These are phyloP conservation scores for Nomada fabriciana DNA, from an alignment of 2,888 invertebrate genomes.

Conservation along the genomic window DNA sequence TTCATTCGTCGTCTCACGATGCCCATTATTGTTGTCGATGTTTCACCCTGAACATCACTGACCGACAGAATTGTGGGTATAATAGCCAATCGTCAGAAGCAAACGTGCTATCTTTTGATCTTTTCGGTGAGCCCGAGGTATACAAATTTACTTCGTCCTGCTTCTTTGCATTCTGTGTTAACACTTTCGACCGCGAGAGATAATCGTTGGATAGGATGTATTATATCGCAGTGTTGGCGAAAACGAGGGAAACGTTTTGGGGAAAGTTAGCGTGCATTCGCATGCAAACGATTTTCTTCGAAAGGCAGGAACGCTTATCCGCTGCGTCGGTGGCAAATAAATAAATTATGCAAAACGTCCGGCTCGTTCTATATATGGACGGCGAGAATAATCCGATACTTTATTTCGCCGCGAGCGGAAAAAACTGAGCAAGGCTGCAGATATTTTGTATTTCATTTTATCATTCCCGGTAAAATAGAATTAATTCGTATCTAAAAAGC, in stretches of 20 bases:
- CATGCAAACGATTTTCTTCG: conserved; percentile 8
- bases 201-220: background rate
- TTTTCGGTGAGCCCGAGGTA: background rate
- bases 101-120: conserved; percentile 9
- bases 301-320: background rate
- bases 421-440: background rate
- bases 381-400: background rate
- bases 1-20: conserved; percentile 39
- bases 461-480: too few relatives aligned
- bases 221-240: background rate
- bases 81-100: conserved; percentile 20
- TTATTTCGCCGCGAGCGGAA: too few relatives aligned
- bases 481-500: too few relatives aligned
- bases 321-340: background rate
- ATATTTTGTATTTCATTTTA: too few relatives aligned
- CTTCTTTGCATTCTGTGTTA: conserved; percentile 6
- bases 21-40: conserved; percentile 33
- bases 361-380: background rate
- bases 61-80: conserved; percentile 21
- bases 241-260: background rate
- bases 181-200: background rate
- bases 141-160: background rate
- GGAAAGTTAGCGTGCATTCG: background rate
- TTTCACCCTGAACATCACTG: conserved; percentile 23
- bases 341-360: background rate